Evolutionary conservation across 2,888 invertebrate genomes (phyloP).

Genomic region (Aethes cnicana): DNA sequence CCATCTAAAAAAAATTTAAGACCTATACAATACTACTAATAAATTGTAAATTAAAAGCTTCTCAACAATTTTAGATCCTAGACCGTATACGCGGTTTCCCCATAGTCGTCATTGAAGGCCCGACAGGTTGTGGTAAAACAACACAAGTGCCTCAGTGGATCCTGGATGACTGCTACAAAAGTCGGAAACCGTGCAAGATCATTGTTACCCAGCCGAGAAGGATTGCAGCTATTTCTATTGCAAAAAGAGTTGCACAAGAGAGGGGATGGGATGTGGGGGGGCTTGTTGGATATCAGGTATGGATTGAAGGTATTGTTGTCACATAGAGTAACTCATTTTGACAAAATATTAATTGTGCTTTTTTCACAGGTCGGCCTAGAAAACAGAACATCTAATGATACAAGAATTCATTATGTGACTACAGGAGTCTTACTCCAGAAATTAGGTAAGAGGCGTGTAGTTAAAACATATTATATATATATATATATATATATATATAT

Average conservation of each 20-base stretch:
- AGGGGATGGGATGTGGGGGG: constrained; percentile 91
- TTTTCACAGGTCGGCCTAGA: constrained; percentile 86
- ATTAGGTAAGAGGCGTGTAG: constrained; percentile 79
- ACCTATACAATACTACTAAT: no score
- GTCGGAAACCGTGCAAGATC: constrained; percentile 89
- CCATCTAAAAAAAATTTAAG: no score
- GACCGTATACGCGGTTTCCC: constrained; percentile 85
- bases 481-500: no score
- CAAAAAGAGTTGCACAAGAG: constrained; percentile 91
- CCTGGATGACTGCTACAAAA: constrained; percentile 87
- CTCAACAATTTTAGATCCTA: constrained; percentile 83
- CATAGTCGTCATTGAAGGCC: constrained; percentile 93
- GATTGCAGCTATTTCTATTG: constrained; percentile 95
- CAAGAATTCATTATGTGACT: constrained; percentile 92
- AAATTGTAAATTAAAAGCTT: no score
- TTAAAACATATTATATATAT: no score
- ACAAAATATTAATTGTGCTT: no score
- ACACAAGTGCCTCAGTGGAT: constrained; percentile 95
- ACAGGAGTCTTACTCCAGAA: constrained; percentile 94
- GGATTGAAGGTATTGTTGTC: background rate
- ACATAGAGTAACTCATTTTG: no score
- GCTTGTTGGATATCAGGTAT: constrained; percentile 94
- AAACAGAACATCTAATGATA: constrained; percentile 83
- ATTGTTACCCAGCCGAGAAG: constrained; percentile 96
- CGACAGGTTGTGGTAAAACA: constrained; percentile 97